phyloP scores from a whole-genome alignment of 2,113 vertebrate genomes.

The Hypanus sabinus region DNA sequence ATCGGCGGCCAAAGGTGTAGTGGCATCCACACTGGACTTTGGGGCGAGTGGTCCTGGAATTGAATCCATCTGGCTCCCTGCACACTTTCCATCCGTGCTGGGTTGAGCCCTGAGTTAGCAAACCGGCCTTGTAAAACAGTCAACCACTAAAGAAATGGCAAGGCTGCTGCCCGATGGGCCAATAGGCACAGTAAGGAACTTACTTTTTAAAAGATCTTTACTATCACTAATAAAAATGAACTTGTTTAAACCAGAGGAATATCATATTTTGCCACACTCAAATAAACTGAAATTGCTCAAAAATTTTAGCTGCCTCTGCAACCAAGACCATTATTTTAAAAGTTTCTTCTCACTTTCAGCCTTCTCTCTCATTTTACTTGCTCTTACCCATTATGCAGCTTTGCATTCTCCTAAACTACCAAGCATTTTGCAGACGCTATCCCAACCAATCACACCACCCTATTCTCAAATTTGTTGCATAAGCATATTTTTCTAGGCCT shows the following conservation, averaged over 20 bases:
- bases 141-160: too few species aligned
- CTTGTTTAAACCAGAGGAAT: not conserved
- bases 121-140: too few species aligned
- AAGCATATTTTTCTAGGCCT: not conserved
- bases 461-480: not conserved
- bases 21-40: too few species aligned
- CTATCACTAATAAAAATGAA: not conserved
- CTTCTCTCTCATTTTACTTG: not conserved
- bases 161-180: too few species aligned
- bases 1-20: not conserved
- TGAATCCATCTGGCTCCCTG: too few species aligned
- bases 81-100: too few species aligned
- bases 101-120: too few species aligned
- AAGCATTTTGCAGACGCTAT: not conserved
- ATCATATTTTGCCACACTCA: not conserved
- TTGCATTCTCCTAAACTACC: not conserved
- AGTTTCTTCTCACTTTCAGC: not conserved
- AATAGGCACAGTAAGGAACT: too few species aligned
- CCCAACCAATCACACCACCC: not conserved
- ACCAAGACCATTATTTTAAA: not conserved
- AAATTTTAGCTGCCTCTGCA: not conserved
- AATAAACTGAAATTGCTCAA: not conserved
- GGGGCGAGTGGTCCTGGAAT: too few species aligned
- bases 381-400: not conserved
- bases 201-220: too few species aligned